phyloP scores from a whole-genome alignment of 1,140 invertebrate species.

The Arion vulgaris region DNA sequence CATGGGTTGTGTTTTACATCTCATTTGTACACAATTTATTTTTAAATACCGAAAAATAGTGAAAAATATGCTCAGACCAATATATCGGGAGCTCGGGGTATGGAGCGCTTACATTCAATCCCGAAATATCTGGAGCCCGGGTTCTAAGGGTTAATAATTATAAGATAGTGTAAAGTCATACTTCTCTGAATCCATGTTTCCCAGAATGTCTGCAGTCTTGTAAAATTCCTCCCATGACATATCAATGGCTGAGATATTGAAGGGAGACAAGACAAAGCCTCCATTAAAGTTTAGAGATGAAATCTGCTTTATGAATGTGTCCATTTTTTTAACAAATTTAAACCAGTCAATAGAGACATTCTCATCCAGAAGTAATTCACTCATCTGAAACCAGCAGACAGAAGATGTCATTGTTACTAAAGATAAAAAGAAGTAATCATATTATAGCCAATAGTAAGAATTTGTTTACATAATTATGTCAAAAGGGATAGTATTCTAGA shows the following conservation, averaged over 20 bases:
- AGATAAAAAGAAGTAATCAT: not conserved
- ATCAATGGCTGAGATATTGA: slow-evolving; percentile 45
- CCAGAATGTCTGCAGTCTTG: slow-evolving; percentile 23
- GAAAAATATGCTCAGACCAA: too few relatives aligned
- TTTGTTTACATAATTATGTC: too few relatives aligned
- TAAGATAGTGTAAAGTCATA: too few relatives aligned
- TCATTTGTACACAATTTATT: too few relatives aligned
- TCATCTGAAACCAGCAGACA: not conserved
- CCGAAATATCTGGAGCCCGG: too few relatives aligned
- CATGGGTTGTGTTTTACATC: too few relatives aligned
- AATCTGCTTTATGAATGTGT: not conserved
- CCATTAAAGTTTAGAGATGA: not conserved
- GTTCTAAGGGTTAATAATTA: too few relatives aligned
- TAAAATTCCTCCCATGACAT: slow-evolving; percentile 46
- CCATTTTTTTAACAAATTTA: slow-evolving; percentile 11
- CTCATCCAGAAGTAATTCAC: not conserved
- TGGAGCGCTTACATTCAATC: too few relatives aligned
- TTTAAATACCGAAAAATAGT: too few relatives aligned
- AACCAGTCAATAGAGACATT: slow-evolving; percentile 39
- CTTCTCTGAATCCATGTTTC: slow-evolving; percentile 36
- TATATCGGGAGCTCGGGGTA: too few relatives aligned
- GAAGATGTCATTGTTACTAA: not conserved
- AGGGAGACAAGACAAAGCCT: slow-evolving; percentile 38
- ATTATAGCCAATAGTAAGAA: not conserved
- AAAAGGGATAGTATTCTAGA: too few relatives aligned